Evolutionary conservation across 2,113 vertebrate species (phyloP), one percentile per base, ranked within the genome.

Genomic region (Corythaixoides concolor): DNA sequence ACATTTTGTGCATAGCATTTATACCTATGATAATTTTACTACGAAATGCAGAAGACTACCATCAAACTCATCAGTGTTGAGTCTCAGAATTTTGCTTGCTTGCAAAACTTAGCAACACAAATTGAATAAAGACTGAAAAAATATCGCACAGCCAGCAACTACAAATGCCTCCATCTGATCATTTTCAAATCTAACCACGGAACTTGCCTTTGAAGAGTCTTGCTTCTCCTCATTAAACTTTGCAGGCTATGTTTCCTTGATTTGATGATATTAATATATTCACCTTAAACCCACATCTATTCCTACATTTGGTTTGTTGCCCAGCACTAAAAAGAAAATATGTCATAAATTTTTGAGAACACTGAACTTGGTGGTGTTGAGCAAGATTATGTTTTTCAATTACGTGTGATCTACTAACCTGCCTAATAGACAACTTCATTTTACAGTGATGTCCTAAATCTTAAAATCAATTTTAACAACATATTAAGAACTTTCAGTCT

Each of bases 361-460:
- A 19, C 5, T 77, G 77, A 84, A 82, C 45, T 59, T 58, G 45
- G 37, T 94, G 52, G 73, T 60, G 73, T 80, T 90, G 80, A 96
- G 79, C 74, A 91, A 85, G 81, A 94, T 89, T 63, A 85, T 76
- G 72, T 67, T 95, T 95, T 96, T 93, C 96, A 97, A 95, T 95
- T 97, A 91, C 3, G 0, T 47, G n/a, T 95, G 93, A 96, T 94
- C 96, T 98, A 96, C 84, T 93, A 90, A 89, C 91, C 39, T 64
- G 50, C 35, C 78, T 84, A 88, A 95, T 13, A 95, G 93, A 94
- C 72, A 95, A 88, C 86, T 94, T 87, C 49, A 83, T 89, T 94
- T 88, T 80, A 78, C 58, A 67, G 69, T 69, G n/a, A 76, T n/a
- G 41, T 59, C 72, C 49, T 97, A 91, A 95, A 96, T 85, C 88